These are phyloP conservation scores for Rapana venosa DNA, from an alignment of 2,888 invertebrate species.

Conservation along the genomic window DNA sequence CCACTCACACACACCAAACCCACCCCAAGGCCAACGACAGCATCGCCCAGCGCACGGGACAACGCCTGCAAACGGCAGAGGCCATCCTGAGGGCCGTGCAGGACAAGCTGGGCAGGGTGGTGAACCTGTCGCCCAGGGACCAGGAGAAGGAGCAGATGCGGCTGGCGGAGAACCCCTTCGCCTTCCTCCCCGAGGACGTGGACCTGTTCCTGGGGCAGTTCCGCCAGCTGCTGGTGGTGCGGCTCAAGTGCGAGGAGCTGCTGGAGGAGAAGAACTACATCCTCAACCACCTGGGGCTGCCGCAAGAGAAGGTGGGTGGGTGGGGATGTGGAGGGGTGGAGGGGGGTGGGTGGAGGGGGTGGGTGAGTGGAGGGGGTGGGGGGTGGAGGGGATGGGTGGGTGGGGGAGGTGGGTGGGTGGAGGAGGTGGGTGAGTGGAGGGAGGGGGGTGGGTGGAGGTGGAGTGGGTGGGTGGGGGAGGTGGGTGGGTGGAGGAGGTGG, in stretches of 20 bases:
- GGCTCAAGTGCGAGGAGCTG: constrained; percentile 62
- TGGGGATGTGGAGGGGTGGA: no score
- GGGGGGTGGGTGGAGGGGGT: no score
- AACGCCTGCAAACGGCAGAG: constrained; percentile 50
- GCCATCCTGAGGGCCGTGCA: constrained; percentile 39
- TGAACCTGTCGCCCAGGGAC: constrained; percentile 39
- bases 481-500: no score
- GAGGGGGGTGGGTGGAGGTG: no score
- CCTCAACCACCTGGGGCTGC: constrained; percentile 62
- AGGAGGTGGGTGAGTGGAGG: no score
- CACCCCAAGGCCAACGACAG: constrained; percentile 63
- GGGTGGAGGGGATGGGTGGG: no score
- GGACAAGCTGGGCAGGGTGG: constrained; percentile 47
- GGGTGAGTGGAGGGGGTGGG: no score
- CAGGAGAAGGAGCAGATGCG: constrained; percentile 55
- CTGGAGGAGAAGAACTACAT: constrained; percentile 65
- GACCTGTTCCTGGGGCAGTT: constrained; percentile 61
- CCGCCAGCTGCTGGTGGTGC: constrained; percentile 53
- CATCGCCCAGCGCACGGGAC: constrained; percentile 56
- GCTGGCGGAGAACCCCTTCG: constrained; percentile 56
- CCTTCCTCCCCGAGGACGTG: constrained; percentile 61
- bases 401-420: no score
- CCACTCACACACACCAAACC: neutral
- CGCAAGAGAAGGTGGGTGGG: constrained; percentile 4
- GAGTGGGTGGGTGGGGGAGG: no score